Percentiles rank a stretch among this genome's conserved stretches.
Evolutionary conservation across 2,113 vertebrate genomes (phyloP).

Genomic region (Hirundichthys speculiger): DNA sequence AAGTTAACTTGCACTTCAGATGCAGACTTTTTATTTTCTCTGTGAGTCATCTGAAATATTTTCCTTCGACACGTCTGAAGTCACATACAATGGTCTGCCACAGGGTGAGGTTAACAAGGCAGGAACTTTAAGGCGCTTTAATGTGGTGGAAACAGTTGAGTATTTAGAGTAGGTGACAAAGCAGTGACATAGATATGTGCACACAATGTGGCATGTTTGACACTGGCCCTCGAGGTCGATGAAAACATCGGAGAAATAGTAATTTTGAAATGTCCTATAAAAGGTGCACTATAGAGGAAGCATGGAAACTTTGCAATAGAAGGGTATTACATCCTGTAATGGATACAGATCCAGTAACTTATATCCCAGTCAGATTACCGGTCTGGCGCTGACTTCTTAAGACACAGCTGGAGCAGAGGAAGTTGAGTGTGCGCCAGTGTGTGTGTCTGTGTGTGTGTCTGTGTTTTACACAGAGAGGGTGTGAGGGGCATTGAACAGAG

Average conservation of each 20-base stretch:
- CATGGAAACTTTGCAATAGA: constrained; percentile 48
- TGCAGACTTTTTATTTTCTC: background rate
- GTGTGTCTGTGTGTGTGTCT: constrained; percentile 9
- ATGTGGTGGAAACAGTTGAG: constrained; percentile 12
- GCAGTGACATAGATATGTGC: constrained; percentile 20
- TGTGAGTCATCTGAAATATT: background rate
- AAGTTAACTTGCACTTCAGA: constrained; percentile 20
- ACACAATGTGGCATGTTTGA: background rate
- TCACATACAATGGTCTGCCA: background rate
- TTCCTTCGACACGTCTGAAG: background rate
- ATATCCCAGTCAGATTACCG: constrained; percentile 67
- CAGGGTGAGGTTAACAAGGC: constrained; percentile 12
- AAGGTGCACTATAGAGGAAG: constrained; percentile 49
- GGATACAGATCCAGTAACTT: constrained; percentile 70
- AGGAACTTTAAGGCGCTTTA: background rate
- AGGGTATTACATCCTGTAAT: constrained; percentile 69
- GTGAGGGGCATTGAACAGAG: too few species aligned
- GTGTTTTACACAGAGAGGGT: background rate
- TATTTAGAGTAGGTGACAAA: constrained; percentile 24
- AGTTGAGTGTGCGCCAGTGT: constrained; percentile 7
- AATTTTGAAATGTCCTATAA: constrained; percentile 52
- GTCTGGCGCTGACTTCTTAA: constrained; percentile 66
- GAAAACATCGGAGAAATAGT: constrained; percentile 5
- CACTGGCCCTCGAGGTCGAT: background rate
- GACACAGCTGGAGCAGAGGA: constrained; percentile 62